These are phyloP conservation scores for Phyllotreta cruciferae DNA, from an alignment of 2,888 invertebrate species.

Conservation along the genomic window DNA sequence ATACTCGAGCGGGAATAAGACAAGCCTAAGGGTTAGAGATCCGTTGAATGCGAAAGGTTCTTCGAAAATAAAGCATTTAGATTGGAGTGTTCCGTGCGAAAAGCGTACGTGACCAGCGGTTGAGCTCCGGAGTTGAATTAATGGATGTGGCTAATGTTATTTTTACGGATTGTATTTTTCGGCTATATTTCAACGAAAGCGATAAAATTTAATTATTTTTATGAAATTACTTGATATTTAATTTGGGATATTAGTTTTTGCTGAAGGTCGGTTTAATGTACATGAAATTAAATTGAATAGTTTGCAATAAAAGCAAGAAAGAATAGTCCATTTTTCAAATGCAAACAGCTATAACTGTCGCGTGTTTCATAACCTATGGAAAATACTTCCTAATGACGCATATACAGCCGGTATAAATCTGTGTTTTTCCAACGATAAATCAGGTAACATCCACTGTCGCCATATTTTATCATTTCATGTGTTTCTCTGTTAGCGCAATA, in stretches of 20 bases:
- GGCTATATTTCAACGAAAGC: neutral
- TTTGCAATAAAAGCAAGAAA: neutral
- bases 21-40: conserved; percentile 33
- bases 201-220: too few species aligned
- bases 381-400: conserved; percentile 31
- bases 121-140: conserved; percentile 4
- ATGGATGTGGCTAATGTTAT: conserved; percentile 9
- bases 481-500: conserved; percentile 27
- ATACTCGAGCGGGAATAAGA: conserved; percentile 35
- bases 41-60: conserved; percentile 16
- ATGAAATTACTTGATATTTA: too few species aligned
- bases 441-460: conserved; percentile 32
- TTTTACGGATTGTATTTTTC: conserved; percentile 6
- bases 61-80: conserved; percentile 20
- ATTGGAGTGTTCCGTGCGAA: conserved; percentile 16
- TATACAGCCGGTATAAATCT: conserved; percentile 30
- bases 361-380: conserved; percentile 23
- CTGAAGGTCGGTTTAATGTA: too few species aligned
- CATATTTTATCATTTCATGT: conserved; percentile 33
- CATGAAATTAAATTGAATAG: too few species aligned
- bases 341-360: conserved; percentile 16
- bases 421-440: conserved; percentile 33
- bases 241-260: too few species aligned
- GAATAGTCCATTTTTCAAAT: conserved; percentile 11
- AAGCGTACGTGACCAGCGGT: conserved; percentile 8